Conservation (phyloP, 2,888 invertebrate species). For the Horisme vitalbata region DNA sequence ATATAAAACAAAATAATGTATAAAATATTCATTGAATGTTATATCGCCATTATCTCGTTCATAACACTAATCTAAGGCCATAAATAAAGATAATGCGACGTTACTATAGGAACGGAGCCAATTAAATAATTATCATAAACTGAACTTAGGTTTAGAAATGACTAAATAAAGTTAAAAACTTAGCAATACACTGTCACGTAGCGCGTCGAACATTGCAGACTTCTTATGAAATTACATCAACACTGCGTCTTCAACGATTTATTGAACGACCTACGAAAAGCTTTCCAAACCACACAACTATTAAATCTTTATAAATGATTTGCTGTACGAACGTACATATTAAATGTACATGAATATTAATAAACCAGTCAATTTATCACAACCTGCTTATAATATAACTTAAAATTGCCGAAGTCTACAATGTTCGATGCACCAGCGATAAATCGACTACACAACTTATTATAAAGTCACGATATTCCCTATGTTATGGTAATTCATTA, state of each 20-base stretch:
- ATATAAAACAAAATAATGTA: conserved; percentile 37
- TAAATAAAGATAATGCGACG: conserved; percentile 74
- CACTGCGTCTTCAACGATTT: conserved; percentile 13
- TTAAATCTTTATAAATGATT: conserved; percentile 9
- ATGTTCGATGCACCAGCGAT: conserved; percentile 43
- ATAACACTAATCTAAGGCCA: conserved; percentile 65
- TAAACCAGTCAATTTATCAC: conserved; percentile 45
- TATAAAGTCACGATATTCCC: conserved; percentile 62
- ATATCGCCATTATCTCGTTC: conserved; percentile 55
- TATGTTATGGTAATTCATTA: conserved; percentile 70
- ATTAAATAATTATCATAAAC: conserved; percentile 61
- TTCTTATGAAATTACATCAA: conserved; percentile 11
- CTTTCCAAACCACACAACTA: conserved; percentile 7
- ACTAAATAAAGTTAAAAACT: conserved; percentile 78
- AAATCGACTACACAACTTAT: conserved; percentile 62
- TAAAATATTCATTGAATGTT: conserved; percentile 52
- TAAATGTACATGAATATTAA: conserved; percentile 31
- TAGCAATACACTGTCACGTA: conserved; percentile 63
- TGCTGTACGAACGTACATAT: conserved; percentile 12
- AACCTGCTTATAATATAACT: conserved; percentile 43
- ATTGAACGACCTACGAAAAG: conserved; percentile 20
- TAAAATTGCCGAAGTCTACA: conserved; percentile 28
- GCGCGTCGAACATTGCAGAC: conserved; percentile 41
- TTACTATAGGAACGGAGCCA: conserved; percentile 77
- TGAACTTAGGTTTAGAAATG: conserved; percentile 74